Conservation (phyloP, 2,888 invertebrate species). For the Mycogona germanica region DNA sequence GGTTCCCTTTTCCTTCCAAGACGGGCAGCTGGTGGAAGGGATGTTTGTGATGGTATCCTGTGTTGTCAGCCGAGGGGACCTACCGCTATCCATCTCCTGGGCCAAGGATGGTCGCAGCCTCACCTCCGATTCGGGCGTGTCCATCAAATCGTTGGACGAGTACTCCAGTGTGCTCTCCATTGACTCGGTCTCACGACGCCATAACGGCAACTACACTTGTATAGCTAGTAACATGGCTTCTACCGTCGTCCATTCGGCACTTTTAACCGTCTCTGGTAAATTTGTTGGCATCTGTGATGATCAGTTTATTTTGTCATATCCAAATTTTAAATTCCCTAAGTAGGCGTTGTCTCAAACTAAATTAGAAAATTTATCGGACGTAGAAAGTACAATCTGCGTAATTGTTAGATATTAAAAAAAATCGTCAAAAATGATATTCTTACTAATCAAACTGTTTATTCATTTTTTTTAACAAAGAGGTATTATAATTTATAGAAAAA, state of each 20-base stretch:
- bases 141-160: constrained; percentile 13
- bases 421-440: too few relatives aligned
- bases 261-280: constrained; percentile 18
- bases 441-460: too few relatives aligned
- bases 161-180: constrained; percentile 43
- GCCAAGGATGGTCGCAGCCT: constrained; percentile 47
- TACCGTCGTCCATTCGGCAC: constrained; percentile 13
- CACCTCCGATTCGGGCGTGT: constrained; percentile 26
- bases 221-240: constrained; percentile 21
- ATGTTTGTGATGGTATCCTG: constrained; percentile 22
- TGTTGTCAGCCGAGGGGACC: constrained; percentile 28
- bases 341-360: too few relatives aligned
- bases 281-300: too few relatives aligned
- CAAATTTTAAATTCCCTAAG: too few relatives aligned
- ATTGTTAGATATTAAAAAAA: too few relatives aligned
- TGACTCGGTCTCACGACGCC: constrained; percentile 26
- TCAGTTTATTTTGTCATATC: too few relatives aligned
- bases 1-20: constrained; percentile 22
- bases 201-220: constrained; percentile 33
- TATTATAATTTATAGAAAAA: too few relatives aligned
- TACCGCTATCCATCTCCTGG: constrained; percentile 48
- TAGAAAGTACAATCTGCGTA: too few relatives aligned
- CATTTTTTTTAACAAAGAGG: too few relatives aligned
- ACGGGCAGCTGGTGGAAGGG: constrained; percentile 20
- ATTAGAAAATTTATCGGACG: too few relatives aligned